A percentile compares a stretch with the other conserved stretches of the same genome.
Evolutionary conservation across 2,113 vertebrate species (phyloP).

Genomic region (Galeopterus variegatus): DNA sequence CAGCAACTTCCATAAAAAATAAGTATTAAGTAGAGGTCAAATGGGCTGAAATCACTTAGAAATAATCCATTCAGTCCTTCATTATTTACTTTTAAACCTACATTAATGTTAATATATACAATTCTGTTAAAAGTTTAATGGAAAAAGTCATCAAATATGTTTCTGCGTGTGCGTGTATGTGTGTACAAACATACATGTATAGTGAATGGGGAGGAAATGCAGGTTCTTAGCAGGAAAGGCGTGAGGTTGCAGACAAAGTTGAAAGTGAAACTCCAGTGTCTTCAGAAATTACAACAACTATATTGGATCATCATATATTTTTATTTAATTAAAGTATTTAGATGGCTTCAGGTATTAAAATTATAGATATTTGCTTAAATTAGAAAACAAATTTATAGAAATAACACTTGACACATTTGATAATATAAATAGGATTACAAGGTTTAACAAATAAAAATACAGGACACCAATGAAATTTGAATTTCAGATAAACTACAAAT

Average conservation of each 20-base stretch:
- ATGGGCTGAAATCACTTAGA: neutral
- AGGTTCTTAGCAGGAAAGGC: neutral
- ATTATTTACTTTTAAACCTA: conserved; percentile 53
- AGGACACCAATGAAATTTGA: neutral
- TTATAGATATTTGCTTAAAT: conserved; percentile 74
- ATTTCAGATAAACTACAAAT: neutral
- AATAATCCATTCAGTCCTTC: neutral
- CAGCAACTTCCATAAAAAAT: conserved; percentile 33
- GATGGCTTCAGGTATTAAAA: conserved; percentile 52
- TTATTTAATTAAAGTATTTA: conserved; percentile 60
- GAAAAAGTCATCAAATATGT: conserved; percentile 27
- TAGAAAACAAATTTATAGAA: neutral
- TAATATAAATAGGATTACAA: neutral
- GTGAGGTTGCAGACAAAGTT: neutral
- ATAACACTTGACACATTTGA: neutral
- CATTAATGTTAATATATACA: neutral
- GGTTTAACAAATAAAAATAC: conserved; percentile 48
- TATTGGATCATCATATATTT: neutral
- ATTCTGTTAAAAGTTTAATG: neutral
- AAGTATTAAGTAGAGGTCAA: conserved; percentile 35
- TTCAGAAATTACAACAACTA: neutral
- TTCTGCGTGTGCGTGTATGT: neutral
- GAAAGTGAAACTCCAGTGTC: conserved; percentile 3
- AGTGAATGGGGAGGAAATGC: neutral
- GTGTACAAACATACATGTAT: neutral